Conservation (phyloP, 2,113 vertebrate genomes). For the Psephotus haematonotus region DNA sequence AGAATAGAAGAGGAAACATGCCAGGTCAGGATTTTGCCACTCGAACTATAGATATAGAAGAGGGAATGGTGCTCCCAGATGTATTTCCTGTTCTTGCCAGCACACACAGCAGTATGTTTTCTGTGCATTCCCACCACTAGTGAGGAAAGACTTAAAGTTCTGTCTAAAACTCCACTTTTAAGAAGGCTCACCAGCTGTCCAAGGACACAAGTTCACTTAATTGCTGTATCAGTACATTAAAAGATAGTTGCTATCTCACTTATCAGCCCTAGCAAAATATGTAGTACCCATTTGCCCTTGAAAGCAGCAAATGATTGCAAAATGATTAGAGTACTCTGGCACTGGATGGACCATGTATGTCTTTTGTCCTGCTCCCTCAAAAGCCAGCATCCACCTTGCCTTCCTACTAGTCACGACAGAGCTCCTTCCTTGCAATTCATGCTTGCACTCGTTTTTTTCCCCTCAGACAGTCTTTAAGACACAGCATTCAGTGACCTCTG, state of each 20-base stretch:
- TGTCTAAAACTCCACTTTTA: conserved; percentile 20
- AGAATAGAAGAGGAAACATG: background rate
- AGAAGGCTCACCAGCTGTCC: conserved; percentile 52
- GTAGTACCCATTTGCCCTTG: conserved; percentile 64
- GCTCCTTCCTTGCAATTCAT: conserved; percentile 16
- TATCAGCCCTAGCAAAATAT: conserved; percentile 1
- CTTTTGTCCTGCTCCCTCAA: background rate
- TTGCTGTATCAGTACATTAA: conserved; percentile 16
- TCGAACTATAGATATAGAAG: background rate
- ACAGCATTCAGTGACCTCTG: conserved; percentile 65
- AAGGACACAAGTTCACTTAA: conserved; percentile 59
- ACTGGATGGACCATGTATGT: background rate
- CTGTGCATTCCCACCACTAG: background rate
- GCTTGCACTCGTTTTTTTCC: conserved; percentile 67
- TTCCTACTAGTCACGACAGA: background rate
- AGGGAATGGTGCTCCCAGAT: background rate
- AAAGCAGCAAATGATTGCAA: background rate
- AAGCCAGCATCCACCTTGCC: conserved; percentile 27
- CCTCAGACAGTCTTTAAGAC: conserved; percentile 38
- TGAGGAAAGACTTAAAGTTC: background rate
- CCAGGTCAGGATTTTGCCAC: background rate
- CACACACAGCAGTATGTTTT: background rate
- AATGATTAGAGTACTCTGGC: conserved; percentile 43
- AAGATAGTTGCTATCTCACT: conserved; percentile 17
- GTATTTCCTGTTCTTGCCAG: background rate